Conservation (phyloP, 2,113 vertebrate genomes). For the Oophaga pumilio region DNA sequence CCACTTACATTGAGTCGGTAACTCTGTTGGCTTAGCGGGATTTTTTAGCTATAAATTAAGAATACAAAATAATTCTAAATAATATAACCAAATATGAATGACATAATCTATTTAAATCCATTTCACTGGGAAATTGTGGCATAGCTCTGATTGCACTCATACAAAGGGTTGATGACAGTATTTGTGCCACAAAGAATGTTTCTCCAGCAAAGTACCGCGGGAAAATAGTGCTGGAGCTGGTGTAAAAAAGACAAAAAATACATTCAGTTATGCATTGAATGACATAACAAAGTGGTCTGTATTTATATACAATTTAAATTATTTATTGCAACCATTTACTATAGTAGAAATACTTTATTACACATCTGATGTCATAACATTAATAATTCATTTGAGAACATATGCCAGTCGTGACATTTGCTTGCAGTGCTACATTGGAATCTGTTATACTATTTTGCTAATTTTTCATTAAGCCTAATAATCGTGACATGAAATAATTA, state of each 20-base stretch:
- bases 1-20: slow-evolving; percentile 40
- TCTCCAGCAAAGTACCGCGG: neutral
- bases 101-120: slow-evolving; percentile 34
- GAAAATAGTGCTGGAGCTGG: slow-evolving; percentile 7
- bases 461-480: neutral
- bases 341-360: slow-evolving; percentile 48
- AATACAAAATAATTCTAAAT: slow-evolving; percentile 37
- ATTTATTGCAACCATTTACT: slow-evolving; percentile 56
- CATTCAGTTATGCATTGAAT: slow-evolving; percentile 16
- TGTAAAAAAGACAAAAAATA: slow-evolving; percentile 2
- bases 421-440: slow-evolving; percentile 28
- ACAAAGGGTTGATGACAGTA: neutral
- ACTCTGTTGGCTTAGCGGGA: slow-evolving; percentile 37
- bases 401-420: slow-evolving; percentile 41
- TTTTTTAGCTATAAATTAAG: slow-evolving; percentile 33
- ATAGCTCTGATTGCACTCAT: slow-evolving; percentile 17
- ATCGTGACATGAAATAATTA: neutral
- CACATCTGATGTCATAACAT: slow-evolving; percentile 43
- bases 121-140: slow-evolving; percentile 19
- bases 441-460: slow-evolving; percentile 28
- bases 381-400: slow-evolving; percentile 29
- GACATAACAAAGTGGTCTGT: slow-evolving; percentile 38
- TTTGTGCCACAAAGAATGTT: slow-evolving; percentile 9
- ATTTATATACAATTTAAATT: slow-evolving; percentile 56
- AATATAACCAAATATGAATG: slow-evolving; percentile 45